Evolutionary conservation across 1,140 invertebrate genomes (phyloP).

Genomic region (Araneus ventricosus): DNA sequence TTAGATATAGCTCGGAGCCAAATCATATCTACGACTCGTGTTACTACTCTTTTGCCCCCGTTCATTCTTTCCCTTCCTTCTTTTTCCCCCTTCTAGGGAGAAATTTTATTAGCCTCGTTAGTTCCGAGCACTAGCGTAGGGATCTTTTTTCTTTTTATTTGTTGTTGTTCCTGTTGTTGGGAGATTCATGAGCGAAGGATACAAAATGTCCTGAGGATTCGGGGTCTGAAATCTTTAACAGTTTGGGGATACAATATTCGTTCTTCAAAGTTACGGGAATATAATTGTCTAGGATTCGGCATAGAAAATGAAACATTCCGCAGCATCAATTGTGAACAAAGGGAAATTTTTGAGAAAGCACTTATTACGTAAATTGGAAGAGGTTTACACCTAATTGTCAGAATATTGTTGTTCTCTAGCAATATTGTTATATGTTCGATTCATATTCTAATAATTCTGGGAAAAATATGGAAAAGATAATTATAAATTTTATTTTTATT

Average conservation of each 20-base stretch:
- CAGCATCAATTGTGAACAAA: too few species aligned
- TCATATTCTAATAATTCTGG: too few species aligned
- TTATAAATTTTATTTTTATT: too few species aligned
- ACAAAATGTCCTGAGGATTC: neutral
- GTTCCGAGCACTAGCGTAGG: neutral
- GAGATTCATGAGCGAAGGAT: neutral
- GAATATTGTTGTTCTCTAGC: too few species aligned
- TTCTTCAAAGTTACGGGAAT: too few species aligned
- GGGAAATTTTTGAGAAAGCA: too few species aligned
- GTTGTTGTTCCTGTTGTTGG: neutral
- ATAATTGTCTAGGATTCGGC: too few species aligned
- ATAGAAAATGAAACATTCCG: too few species aligned
- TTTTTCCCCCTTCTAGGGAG: neutral
- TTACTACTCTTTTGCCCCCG: neutral
- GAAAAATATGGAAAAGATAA: too few species aligned
- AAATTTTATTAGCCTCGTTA: conserved; percentile 52
- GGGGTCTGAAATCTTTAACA: neutral
- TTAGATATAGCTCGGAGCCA: conserved; percentile 32
- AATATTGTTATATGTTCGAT: too few species aligned
- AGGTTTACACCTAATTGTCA: too few species aligned
- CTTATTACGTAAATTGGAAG: too few species aligned
- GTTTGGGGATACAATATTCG: neutral
- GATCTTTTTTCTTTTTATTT: neutral
- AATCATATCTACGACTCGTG: conserved; percentile 8
- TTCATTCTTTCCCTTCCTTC: neutral